Evolutionary conservation across 2,113 vertebrate genomes (phyloP).

Genomic region (Pachypanchax playfairii): DNA sequence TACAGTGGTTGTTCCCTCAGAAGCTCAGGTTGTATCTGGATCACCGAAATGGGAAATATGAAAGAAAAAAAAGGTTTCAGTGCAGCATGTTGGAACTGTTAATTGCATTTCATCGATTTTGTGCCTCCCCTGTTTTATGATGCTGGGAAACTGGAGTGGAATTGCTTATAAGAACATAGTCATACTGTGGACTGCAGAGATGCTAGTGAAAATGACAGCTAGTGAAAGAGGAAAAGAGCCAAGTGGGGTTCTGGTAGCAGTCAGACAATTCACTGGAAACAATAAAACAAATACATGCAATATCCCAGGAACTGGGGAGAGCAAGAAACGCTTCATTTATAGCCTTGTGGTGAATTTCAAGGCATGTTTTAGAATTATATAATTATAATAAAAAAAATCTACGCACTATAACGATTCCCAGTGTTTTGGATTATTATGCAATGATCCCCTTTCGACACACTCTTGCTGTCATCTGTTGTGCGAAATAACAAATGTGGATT

Average conservation of each 20-base stretch:
- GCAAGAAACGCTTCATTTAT: not conserved
- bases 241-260: not conserved
- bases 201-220: constrained; percentile 9
- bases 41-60: constrained; percentile 15
- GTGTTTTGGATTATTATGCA: not conserved
- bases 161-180: constrained; percentile 43
- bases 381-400: too few species aligned
- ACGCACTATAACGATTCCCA: too few species aligned
- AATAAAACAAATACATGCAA: not conserved
- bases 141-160: constrained; percentile 37
- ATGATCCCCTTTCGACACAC: not conserved
- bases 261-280: constrained; percentile 5
- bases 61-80: constrained; percentile 12
- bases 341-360: not conserved
- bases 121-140: constrained; percentile 47
- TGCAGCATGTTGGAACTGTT: constrained; percentile 20
- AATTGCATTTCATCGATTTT: constrained; percentile 62
- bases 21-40: constrained; percentile 1
- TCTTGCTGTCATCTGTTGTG: not conserved
- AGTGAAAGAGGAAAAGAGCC: constrained; percentile 7
- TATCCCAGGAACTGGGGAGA: not conserved
- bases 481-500: not conserved
- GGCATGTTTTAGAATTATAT: too few species aligned
- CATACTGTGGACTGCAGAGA: constrained; percentile 26
- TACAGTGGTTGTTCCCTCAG: constrained; percentile 3